Percentiles rank a stretch among this genome's conserved stretches.
Conservation (phyloP, 2,797 vertebrate species). For the Typhlichthys eigenmanni region DNA sequence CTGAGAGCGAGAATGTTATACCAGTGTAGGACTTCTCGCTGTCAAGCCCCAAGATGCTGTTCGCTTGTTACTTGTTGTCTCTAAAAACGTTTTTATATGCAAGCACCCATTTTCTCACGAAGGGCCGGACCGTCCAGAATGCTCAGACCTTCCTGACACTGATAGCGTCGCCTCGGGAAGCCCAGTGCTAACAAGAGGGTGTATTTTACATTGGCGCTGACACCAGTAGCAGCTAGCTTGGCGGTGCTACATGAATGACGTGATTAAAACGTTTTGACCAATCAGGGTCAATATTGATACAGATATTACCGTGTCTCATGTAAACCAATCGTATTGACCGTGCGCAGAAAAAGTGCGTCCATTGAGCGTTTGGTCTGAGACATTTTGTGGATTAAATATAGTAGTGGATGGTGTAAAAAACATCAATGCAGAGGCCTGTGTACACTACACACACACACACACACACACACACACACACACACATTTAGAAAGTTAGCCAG, state of each 20-base stretch:
- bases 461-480: too few species aligned
- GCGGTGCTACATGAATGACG: slow-evolving; percentile 8
- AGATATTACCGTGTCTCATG: slow-evolving; percentile 16
- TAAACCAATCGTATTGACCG: slow-evolving; percentile 30
- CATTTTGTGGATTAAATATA: slow-evolving; percentile 24
- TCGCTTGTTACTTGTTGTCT: slow-evolving; percentile 37
- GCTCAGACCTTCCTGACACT: slow-evolving; percentile 25
- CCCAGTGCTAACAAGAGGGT: slow-evolving; percentile 46
- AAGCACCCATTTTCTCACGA: slow-evolving; percentile 25
- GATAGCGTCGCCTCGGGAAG: slow-evolving; percentile 9
- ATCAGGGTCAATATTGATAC: slow-evolving; percentile 11
- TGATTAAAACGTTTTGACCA: slow-evolving; percentile 17
- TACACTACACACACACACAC: neutral
- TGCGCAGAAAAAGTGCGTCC: slow-evolving; percentile 3
- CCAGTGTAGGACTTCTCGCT: slow-evolving; percentile 18
- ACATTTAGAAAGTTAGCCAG: too few species aligned
- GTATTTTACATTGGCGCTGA: slow-evolving; percentile 17
- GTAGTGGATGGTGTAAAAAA: neutral
- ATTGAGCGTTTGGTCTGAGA: slow-evolving; percentile 28
- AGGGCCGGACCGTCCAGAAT: slow-evolving; percentile 38
- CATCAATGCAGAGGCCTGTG: too few species aligned
- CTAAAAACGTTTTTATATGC: slow-evolving; percentile 32
- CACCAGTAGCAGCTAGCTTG: neutral
- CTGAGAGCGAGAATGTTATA: slow-evolving; percentile 14
- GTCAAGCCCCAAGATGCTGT: slow-evolving; percentile 28